Base-by-base conservation (phyloP, 2,113 vertebrate genomes). In the Lota lota region DNA sequence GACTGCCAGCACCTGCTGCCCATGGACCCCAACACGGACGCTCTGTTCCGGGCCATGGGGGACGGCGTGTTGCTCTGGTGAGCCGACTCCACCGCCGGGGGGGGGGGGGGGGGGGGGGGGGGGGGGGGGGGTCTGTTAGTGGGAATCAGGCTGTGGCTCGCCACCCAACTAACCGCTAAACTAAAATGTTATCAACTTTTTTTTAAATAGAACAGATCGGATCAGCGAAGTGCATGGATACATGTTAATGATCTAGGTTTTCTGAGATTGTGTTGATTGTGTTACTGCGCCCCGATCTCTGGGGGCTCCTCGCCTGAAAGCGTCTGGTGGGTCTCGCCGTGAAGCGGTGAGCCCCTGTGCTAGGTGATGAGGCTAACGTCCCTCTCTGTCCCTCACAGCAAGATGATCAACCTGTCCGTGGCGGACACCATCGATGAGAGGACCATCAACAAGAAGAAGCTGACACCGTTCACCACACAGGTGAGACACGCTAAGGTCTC, bases 381-480 rank as follows among this genome's bases (percentile, higher is more conserved):
- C 50, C 57, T 88, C 61, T 69, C 0, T 0, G 66, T 72, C 19
- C 10, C 66, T 72, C 70, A 19, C 74, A 98, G 97, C 89, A 99
- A 99, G 91, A 98, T 98, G 97, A 93, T 99, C 88, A 99, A 99
- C 88, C 90, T 97, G 21, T 99, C 96, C 5, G 96, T 98, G 79
- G 94, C 96, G 21, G 96, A 99, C 86, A 99, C 97, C 0, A 99
- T 99, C 57, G 96, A 99, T 28, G 96, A 98, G 85, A 92, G 96
- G 82, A 95, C 95, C 66, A 99, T 99, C 86, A 99, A 97, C 85
- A 98, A 98, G 82, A 98, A 96, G 91, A 97, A 95, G 76, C 93
- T 98, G 75, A 95, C 95, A 0, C 93, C 93, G 16, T 99, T 99
- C 80, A 99, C 96, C 54, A 91, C 93, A 83, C 97, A 98, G 94